A percentile compares a stretch with the other conserved stretches of the same genome.
phyloP scores from a whole-genome alignment of 2,113 vertebrate species.

The Bos indicus region DNA sequence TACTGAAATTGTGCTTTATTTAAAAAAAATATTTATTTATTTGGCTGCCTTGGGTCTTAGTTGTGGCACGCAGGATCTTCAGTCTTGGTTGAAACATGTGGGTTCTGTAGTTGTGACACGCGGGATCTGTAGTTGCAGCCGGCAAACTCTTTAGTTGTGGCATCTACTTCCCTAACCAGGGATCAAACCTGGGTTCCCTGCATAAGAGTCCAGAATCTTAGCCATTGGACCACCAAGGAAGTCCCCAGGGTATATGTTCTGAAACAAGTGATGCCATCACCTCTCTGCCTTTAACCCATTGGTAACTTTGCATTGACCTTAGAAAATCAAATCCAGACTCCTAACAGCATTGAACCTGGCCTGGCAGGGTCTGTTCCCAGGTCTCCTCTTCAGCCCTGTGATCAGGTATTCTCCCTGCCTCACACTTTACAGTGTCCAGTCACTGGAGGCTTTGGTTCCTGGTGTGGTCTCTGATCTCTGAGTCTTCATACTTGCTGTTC shows the following conservation, averaged over 20 bases:
- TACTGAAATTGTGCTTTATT: background rate
- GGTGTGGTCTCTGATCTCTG: background rate
- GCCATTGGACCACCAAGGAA: background rate
- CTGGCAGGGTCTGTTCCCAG: background rate
- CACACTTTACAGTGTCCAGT: background rate
- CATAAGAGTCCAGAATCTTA: background rate
- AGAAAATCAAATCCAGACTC: background rate
- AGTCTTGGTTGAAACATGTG: background rate
- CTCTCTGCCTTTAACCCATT: background rate
- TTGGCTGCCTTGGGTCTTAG: background rate
- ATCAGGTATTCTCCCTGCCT: background rate
- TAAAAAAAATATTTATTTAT: background rate
- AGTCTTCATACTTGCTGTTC: background rate
- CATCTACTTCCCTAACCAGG: background rate
- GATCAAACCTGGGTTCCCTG: background rate
- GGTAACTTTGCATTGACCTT: background rate
- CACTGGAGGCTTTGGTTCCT: background rate
- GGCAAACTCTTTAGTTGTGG: background rate
- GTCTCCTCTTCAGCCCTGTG: background rate
- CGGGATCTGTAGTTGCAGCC: background rate
- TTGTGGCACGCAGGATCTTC: background rate
- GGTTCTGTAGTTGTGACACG: background rate
- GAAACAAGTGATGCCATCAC: background rate
- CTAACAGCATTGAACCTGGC: background rate
- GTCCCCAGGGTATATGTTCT: background rate